Conservation (phyloP, 2,797 vertebrate species). For the Iguana delicatissima region DNA sequence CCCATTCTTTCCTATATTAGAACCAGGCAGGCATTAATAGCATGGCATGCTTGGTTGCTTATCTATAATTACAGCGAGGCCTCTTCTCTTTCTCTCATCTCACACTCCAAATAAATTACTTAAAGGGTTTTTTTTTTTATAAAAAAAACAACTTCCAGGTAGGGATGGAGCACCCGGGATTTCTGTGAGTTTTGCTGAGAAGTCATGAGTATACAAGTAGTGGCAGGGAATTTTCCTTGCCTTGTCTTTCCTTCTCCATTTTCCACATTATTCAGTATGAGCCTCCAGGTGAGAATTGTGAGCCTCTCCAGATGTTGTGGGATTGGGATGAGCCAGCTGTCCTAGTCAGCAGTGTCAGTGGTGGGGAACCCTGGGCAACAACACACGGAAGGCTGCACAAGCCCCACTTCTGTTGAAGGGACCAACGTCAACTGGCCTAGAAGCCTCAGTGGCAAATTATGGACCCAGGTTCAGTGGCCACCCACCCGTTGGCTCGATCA, state of each 20-base stretch:
- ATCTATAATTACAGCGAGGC: slow-evolving; percentile 63
- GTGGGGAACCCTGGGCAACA: too few relatives aligned
- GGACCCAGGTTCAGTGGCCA: neutral
- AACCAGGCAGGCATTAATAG: slow-evolving; percentile 56
- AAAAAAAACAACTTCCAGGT: slow-evolving; percentile 9
- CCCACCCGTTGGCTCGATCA: too few relatives aligned
- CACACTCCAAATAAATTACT: slow-evolving; percentile 37
- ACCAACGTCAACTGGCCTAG: neutral
- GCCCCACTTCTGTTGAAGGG: too few relatives aligned
- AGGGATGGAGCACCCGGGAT: neutral
- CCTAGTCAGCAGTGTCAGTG: too few relatives aligned
- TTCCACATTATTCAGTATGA: neutral
- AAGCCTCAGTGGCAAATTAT: neutral
- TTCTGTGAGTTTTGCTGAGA: neutral
- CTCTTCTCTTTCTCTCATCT: slow-evolving; percentile 44
- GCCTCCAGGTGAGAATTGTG: too few relatives aligned
- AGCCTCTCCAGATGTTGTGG: too few relatives aligned
- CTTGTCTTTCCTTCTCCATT: neutral
- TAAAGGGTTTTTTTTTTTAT: neutral
- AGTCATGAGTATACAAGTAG: neutral
- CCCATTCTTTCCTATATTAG: slow-evolving; percentile 40
- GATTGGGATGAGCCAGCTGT: too few relatives aligned
- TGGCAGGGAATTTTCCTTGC: neutral
- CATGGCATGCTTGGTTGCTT: slow-evolving; percentile 54
- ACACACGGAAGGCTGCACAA: too few relatives aligned